Conservation (phyloP, 2,113 vertebrate genomes). For the Paramormyrops kingsleyae region DNA sequence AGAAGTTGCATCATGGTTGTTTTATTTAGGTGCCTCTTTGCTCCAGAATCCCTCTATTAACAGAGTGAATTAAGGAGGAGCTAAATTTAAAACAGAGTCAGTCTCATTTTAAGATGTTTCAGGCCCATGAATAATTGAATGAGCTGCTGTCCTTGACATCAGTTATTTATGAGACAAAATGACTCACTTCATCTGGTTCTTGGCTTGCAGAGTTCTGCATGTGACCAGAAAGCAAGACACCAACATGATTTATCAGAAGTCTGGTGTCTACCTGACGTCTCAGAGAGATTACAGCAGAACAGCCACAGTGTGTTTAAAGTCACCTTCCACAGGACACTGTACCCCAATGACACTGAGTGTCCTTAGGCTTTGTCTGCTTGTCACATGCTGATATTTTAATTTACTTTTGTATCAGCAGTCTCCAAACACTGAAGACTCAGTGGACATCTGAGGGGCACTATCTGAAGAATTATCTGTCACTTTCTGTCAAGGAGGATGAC, state of each 20-base stretch:
- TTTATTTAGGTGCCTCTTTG: constrained; percentile 70
- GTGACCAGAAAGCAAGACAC: background rate
- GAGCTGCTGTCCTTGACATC: constrained; percentile 59
- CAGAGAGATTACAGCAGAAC: background rate
- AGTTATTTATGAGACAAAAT: constrained; percentile 86
- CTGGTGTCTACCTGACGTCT: background rate
- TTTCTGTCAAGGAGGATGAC: background rate
- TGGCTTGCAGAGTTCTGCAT: constrained; percentile 52
- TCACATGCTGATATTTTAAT: background rate
- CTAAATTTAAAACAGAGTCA: constrained; percentile 77
- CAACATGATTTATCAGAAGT: background rate
- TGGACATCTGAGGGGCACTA: background rate
- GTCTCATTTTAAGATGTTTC: constrained; percentile 75
- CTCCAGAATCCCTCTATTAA: constrained; percentile 67
- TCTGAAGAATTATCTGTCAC: background rate
- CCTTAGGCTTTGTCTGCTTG: background rate
- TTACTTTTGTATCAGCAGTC: background rate
- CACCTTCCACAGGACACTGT: background rate
- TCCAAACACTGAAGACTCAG: background rate
- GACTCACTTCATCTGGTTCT: constrained; percentile 73
- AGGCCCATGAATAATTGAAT: constrained; percentile 80
- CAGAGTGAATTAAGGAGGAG: constrained; percentile 70
- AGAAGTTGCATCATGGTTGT: constrained; percentile 59
- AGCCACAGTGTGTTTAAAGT: background rate
- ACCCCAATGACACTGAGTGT: background rate